Base-by-base conservation (phyloP, 2,113 vertebrate genomes). In the Thamnophis sirtalis region DNA sequence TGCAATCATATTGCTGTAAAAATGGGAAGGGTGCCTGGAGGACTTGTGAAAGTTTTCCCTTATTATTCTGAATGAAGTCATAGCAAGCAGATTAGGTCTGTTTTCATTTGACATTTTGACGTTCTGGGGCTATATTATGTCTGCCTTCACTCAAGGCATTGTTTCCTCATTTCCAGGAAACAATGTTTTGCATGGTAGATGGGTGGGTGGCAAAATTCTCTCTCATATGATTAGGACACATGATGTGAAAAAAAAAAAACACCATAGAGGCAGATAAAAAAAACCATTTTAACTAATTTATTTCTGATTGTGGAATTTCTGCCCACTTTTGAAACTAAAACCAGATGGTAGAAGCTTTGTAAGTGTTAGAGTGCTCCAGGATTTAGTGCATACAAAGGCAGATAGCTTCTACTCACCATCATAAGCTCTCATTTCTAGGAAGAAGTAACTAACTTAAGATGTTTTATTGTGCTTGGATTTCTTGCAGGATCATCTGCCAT, bases 221-320 rank as follows among this genome's bases (percentile, higher is more conserved):
- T 85, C 24, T 86, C 95, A 51, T 38, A 91, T 73, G 90, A 55
- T 54, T 38, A 85, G 87, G 90, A 56, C 21, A 2, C 0, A 60
- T 93, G 94, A 92, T 91, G 13, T 33, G 49, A 89, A 86, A 80
- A 58, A 24, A 24, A 58, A 56, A 58, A 43, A 91, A 89, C 58
- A 49, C 73, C 85, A 94, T 55, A 90, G 94, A n/a, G 24, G 21
- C 54, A 58, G 85, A 91, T 73, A 58, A 84, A 48, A 55, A 91
- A 58, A 86, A 33, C 5, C 0, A 49, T n/a, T 54, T 93, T 51
- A 94, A 86, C 94, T 93, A 60, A 88, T 92, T 88, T 90, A 43
- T 63, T 95, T 91, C 86, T 38, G 91, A 22, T 91, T 93, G 49
- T 88, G 88, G 92, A 91, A 93, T 93, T 91, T 91, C 92, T 93